Conservation (phyloP, 1,140 invertebrate genomes). For the Anagrus nilaparvatae region DNA sequence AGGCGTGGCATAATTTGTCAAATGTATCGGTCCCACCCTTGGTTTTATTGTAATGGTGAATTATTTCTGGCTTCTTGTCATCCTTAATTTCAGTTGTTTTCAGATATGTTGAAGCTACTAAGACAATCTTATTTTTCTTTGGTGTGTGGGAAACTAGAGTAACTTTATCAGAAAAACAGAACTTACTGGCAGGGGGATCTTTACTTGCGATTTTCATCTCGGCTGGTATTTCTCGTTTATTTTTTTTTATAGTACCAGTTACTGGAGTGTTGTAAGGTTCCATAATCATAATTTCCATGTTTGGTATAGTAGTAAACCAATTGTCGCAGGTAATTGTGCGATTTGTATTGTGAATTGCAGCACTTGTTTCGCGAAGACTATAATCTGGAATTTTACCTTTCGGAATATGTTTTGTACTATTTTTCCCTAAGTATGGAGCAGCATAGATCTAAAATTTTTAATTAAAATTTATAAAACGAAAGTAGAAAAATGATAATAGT, state of each 20-base stretch:
- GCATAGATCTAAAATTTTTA: no score
- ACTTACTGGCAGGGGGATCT: not conserved
- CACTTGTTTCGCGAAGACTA: conserved; percentile 4
- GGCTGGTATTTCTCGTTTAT: conserved; percentile 22
- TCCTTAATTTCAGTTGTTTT: not conserved
- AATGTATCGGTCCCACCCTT: conserved; percentile 40
- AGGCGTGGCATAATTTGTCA: conserved; percentile 34
- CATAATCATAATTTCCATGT: conserved; percentile 19
- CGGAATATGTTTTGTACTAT: no score
- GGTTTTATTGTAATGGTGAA: conserved; percentile 13
- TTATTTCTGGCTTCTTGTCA: conserved; percentile 6
- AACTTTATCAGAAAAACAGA: conserved; percentile 16
- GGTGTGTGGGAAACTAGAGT: conserved; percentile 23
- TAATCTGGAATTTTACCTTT: conserved; percentile 4
- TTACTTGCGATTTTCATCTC: conserved; percentile 2
- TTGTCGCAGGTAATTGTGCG: conserved; percentile 23
- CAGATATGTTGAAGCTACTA: conserved; percentile 13
- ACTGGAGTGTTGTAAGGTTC: conserved; percentile 19
- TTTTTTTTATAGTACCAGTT: conserved; percentile 25
- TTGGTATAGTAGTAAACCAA: conserved; percentile 25
- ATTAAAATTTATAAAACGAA: no score
- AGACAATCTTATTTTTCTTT: conserved; percentile 26
- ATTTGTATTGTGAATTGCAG: conserved; percentile 21
- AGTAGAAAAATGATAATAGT: no score
- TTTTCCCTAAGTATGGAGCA: conserved; percentile 30